Conservation (phyloP, 2,797 vertebrate species). For the Cirrhinus mrigala region DNA sequence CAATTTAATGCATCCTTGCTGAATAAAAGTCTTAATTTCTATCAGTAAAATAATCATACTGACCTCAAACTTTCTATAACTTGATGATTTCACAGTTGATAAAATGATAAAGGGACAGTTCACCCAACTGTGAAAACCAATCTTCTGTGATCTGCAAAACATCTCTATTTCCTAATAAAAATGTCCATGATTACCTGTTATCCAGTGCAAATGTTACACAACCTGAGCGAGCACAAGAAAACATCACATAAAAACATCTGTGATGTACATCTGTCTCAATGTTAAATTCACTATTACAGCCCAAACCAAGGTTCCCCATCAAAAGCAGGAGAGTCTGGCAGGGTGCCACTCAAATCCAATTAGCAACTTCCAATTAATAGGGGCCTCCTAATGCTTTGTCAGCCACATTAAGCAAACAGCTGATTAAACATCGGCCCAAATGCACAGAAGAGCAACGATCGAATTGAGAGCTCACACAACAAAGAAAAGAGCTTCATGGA, state of each 20-base stretch:
- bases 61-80: too few relatives aligned
- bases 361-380: slow-evolving; percentile 54
- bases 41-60: too few relatives aligned
- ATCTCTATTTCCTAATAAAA: not conserved
- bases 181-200: not conserved
- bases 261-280: not conserved
- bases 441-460: slow-evolving; percentile 7
- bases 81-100: not conserved
- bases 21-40: not conserved
- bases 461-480: slow-evolving; percentile 24
- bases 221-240: not conserved
- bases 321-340: slow-evolving; percentile 42
- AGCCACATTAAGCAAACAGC: slow-evolving; percentile 53
- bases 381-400: slow-evolving; percentile 47
- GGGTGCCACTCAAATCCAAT: slow-evolving; percentile 53
- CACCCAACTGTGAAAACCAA: not conserved
- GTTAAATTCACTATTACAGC: not conserved
- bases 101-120: not conserved
- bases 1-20: not conserved
- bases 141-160: not conserved
- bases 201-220: not conserved
- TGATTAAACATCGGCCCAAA: slow-evolving; percentile 44
- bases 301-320: not conserved
- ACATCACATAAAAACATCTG: not conserved
- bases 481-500: not conserved